phyloP scores from a whole-genome alignment of 2,888 invertebrate species.

The Cremastinae sp. region DNA sequence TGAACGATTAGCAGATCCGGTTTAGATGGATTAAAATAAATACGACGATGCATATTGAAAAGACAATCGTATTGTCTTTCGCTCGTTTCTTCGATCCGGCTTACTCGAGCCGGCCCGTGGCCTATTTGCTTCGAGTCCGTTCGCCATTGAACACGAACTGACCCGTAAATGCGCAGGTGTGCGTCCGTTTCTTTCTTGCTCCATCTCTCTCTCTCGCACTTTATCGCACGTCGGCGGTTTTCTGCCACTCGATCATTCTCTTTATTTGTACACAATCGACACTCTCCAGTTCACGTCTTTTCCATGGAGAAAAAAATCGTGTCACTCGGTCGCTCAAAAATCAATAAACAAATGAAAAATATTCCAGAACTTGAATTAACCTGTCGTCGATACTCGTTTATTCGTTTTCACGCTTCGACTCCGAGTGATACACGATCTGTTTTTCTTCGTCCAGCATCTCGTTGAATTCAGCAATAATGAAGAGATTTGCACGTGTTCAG shows the following conservation, averaged over 20 bases:
- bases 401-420: too few species aligned
- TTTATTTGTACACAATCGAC: background rate
- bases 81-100: constrained; percentile 1
- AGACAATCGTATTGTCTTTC: background rate
- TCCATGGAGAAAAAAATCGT: background rate
- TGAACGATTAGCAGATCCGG: too few species aligned
- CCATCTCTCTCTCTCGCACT: background rate
- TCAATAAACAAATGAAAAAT: background rate
- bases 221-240: background rate
- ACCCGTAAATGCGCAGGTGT: constrained; percentile 13
- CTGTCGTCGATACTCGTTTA: background rate
- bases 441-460: background rate
- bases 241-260: background rate
- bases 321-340: too few species aligned
- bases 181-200: background rate
- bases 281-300: background rate
- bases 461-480: constrained; percentile 2
- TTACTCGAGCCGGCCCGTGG: constrained; percentile 3
- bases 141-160: constrained; percentile 11
- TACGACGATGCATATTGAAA: background rate
- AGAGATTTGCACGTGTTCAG: background rate
- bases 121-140: constrained; percentile 19
- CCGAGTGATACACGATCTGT: background rate
- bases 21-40: too few species aligned
- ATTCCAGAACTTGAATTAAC: too few species aligned